Conservation (phyloP, 2,888 invertebrate genomes). For the Lepidochrysops patricia region DNA sequence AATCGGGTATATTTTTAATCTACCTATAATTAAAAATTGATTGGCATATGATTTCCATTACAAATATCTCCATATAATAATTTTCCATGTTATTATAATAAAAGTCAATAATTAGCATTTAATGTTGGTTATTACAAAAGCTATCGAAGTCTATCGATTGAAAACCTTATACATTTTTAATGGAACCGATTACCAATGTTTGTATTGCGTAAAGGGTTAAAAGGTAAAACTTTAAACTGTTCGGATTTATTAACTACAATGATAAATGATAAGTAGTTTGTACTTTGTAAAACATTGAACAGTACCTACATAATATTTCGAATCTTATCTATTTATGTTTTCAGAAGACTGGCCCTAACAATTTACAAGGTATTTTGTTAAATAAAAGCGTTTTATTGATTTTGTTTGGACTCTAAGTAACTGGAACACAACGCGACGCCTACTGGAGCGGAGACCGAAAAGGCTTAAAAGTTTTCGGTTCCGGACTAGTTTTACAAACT, state of each 20-base stretch:
- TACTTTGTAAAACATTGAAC: too few species aligned
- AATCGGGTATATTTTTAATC: not conserved
- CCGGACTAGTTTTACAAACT: not conserved
- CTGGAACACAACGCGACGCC: not conserved
- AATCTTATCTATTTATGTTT: too few species aligned
- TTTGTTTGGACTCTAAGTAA: not conserved
- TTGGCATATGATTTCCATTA: not conserved
- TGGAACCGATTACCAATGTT: not conserved
- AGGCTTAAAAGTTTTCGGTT: not conserved
- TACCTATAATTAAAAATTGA: not conserved
- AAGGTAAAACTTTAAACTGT: too few species aligned
- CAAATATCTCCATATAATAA: not conserved
- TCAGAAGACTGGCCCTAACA: too few species aligned
- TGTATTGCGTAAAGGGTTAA: not conserved
- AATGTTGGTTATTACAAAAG: not conserved
- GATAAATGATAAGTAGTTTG: too few species aligned
- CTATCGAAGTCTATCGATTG: not conserved
- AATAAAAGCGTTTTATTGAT: not conserved
- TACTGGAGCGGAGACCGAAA: not conserved
- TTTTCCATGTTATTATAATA: conserved; percentile 2
- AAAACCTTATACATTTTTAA: not conserved
- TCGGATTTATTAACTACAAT: too few species aligned
- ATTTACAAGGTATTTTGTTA: not conserved
- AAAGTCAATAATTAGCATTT: not conserved
- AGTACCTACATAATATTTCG: too few species aligned